These are phyloP conservation scores for Luffia ferchaultella DNA, from an alignment of 2,888 invertebrate species.

Conservation along the genomic window DNA sequence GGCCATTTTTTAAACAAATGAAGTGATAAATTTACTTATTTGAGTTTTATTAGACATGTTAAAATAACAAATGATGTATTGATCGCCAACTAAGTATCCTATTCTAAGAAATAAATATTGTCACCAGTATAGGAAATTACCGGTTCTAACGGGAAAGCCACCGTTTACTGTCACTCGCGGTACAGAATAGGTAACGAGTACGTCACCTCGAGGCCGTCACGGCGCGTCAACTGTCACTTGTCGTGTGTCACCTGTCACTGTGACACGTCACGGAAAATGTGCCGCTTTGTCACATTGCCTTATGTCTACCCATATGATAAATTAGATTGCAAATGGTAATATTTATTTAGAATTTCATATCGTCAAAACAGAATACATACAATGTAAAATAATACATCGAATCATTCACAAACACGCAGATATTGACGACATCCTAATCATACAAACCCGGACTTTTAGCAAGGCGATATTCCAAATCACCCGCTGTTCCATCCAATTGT, in stretches of 20 bases:
- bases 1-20: no score
- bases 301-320: not conserved
- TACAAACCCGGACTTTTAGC: no score
- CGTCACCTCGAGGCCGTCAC: not conserved
- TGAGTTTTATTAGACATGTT: no score
- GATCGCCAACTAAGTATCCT: no score
- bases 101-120: no score
- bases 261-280: constrained; percentile 4
- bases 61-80: no score
- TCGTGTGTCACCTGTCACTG: constrained; percentile 5
- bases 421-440: no score
- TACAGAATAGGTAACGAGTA: not conserved
- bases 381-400: no score
- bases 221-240: not conserved
- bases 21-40: no score
- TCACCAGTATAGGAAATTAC: not conserved
- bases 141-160: not conserved
- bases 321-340: not conserved
- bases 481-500: no score
- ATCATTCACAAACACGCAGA: no score
- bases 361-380: not conserved
- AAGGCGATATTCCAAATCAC: no score
- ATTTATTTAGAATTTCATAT: not conserved
- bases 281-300: not conserved
- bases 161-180: not conserved